phyloP scores from a whole-genome alignment of 1,140 invertebrate genomes.

The Zaprionus inermis region DNA sequence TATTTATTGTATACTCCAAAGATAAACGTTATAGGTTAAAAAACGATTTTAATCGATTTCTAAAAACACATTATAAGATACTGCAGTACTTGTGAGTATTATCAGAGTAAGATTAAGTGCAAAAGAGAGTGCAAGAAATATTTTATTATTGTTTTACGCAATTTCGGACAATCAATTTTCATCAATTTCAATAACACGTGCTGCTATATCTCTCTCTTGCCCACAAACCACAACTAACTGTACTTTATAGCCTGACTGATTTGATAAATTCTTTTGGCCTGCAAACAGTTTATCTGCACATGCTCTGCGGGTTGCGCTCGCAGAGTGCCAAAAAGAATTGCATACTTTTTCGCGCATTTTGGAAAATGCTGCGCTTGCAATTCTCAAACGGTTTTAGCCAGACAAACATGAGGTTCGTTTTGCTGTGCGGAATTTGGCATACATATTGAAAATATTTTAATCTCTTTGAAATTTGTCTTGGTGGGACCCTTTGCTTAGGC shows the following conservation, averaged over 20 bases:
- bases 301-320: neutral
- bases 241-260: slow-evolving; percentile 40
- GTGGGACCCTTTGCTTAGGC: slow-evolving; percentile 77
- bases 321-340: slow-evolving; percentile 24
- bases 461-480: slow-evolving; percentile 82
- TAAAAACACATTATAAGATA: no score
- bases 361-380: slow-evolving; percentile 17
- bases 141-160: slow-evolving; percentile 2
- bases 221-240: slow-evolving; percentile 21
- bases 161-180: neutral
- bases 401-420: neutral
- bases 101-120: no score
- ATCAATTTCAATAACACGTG: slow-evolving; percentile 35
- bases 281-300: neutral
- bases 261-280: slow-evolving; percentile 33
- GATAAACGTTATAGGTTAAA: no score
- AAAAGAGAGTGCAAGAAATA: neutral
- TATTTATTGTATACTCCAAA: no score
- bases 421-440: rapidly evolving
- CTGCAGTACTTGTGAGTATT: no score
- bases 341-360: slow-evolving; percentile 43
- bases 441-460: slow-evolving; percentile 72
- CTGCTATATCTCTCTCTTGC: neutral
- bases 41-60: no score
- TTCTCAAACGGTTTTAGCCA: slow-evolving; percentile 57